Base-by-base conservation (phyloP, 2,113 vertebrate species). In the Jacana jacana region DNA sequence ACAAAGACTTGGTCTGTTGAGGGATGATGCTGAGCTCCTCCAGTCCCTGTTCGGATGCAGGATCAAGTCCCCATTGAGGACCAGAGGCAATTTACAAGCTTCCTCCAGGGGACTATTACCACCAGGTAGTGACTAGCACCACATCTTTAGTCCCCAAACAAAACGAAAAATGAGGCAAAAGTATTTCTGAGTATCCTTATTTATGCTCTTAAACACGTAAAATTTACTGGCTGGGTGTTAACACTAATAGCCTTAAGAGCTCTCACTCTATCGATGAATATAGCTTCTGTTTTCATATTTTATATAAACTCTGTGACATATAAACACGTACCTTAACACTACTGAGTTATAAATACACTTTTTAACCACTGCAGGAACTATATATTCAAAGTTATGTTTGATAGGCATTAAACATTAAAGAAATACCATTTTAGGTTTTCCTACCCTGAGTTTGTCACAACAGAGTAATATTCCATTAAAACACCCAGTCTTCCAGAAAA, bases 301-400 rank as follows among this genome's bases (percentile, higher is more conserved):
- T 95, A 96, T 84, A 75, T 60, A 96, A 52, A 77, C 63, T 91
- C 93, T 86, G 86, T 49, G 73, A 92, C 93, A 96, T 95, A 95
- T 96, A 95, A 97, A 97, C 94, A 95, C 91, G 15, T 94, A 95
- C 93, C 90, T 95, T 94, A 92, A 90, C 90, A 92, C 80, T 94
- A 71, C 61, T 65, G 57, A 79, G 80, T 83, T 55, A 86, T 8
- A 94, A 93, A 90, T 83, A 89, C 3, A 35, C 73, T 81, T 90
- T 93, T 71, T 88, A 90, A 92, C 80, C 86, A 79, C 93, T 42
- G 49, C 18, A 93, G 86, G 77, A 93, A 95, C 93, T 87, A 49
- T 49, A 93, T 87, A 81, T 71, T 81, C 84, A 81, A 73, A 90
- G 39, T 55, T 71, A 84, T 49, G 65, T 61, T 93, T 90, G 90